Base-by-base conservation (phyloP, 2,888 invertebrate species). In the Mythimna vitellina region DNA sequence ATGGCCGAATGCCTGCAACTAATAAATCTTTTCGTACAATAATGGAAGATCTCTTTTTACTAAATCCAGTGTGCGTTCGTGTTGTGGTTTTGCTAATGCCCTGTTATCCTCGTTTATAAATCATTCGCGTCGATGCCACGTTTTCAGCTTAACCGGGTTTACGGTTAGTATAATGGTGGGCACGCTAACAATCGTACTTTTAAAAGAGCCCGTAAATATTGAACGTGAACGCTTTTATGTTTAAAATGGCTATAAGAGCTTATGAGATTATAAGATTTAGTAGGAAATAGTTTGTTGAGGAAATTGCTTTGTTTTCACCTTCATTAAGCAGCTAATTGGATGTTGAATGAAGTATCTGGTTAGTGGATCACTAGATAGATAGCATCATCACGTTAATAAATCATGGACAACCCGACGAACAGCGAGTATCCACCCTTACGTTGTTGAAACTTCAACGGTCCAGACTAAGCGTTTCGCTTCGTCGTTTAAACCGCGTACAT, bases 61-160 rank as follows among this genome's bases (percentile, higher is more conserved):
- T 90, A 89, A 92, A 94, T 91, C 90, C 92, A 91, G 88, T 89
- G 87, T 81, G 87, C 88, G 89, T 89, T 91, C 92, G 92, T 92
- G 93, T 91, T 92, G 93, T 89, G 94, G 94, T 92, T 91, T 85
- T 86, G 89, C 92, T 93, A 93, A 94, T 93, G 91, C 92, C 85
- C 85, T 89, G 91, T 92, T 92, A 92, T 90, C 90, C 92, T 85
- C 90, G 89, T 92, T 92, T 92, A 93, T 95, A 94, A 95, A 95
- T 95, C 94, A 94, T 93, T 91, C 90, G 88, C 89, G 92, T 93
- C 94, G 92, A 94, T 92, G 88, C 88, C 91, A 89, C 87, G 87
- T 86, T 86, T 88, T 84, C 82, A 87, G 86, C 86, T 86, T 85
- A 85, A 86, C 83, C 65, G 74, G 81, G 85, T 81, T 82, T 84